These are phyloP conservation scores for Plagiodera versicolora DNA, from an alignment of 2,888 invertebrate species.

Conservation along the genomic window DNA sequence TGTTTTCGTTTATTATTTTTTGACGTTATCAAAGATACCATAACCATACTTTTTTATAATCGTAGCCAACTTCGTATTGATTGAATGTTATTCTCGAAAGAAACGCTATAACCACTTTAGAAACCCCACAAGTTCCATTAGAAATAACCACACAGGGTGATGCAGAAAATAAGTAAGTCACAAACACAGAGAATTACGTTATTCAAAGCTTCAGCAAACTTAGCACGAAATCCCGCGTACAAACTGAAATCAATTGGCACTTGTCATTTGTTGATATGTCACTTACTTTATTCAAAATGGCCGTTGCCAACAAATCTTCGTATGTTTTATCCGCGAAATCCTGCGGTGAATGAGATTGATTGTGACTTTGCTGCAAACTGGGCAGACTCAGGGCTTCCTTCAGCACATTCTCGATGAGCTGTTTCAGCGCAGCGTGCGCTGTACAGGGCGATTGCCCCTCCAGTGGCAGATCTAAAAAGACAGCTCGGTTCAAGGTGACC, in stretches of 20 bases:
- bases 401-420: conserved; percentile 73
- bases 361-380: conserved; percentile 54
- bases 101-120: background rate
- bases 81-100: background rate
- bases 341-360: conserved; percentile 54
- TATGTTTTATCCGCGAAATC: conserved; percentile 65
- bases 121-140: too few species aligned
- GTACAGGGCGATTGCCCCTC: conserved; percentile 51
- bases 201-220: too few species aligned
- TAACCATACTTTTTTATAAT: background rate
- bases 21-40: background rate
- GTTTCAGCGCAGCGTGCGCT: conserved; percentile 74
- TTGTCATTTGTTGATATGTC: too few species aligned
- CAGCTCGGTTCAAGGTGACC: background rate
- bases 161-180: too few species aligned
- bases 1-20: background rate
- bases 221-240: too few species aligned
- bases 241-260: too few species aligned
- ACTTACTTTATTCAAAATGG: conserved; percentile 82
- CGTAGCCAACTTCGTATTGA: too few species aligned
- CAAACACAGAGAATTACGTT: too few species aligned
- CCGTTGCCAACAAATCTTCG: conserved; percentile 82
- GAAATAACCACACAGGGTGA: background rate
- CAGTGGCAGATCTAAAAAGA: conserved; percentile 50
- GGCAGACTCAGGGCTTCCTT: conserved; percentile 74